A percentile compares a stretch with the other conserved stretches of the same genome.
These are phyloP conservation scores for Phasia obesa DNA, from an alignment of 2,888 invertebrate species.

Conservation along the genomic window DNA sequence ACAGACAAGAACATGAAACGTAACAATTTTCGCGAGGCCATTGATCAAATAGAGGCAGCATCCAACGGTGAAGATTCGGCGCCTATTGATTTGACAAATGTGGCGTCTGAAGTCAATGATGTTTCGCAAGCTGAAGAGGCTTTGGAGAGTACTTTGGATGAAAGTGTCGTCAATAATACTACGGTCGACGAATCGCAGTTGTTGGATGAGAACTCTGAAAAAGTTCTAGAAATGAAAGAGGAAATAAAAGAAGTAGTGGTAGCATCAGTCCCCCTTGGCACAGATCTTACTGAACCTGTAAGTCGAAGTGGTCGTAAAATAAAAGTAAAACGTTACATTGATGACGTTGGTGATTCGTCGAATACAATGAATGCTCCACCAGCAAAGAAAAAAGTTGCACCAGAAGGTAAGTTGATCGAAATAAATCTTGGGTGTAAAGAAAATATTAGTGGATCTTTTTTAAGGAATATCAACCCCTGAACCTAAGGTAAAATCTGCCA, in stretches of 20 bases:
- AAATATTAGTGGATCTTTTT: slow-evolving; percentile 7
- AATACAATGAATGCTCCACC: slow-evolving; percentile 73
- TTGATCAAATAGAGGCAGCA: slow-evolving; percentile 93
- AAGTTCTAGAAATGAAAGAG: slow-evolving; percentile 20
- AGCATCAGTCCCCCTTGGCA: slow-evolving; percentile 64
- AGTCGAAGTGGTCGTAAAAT: slow-evolving; percentile 90
- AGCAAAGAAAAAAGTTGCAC: slow-evolving; percentile 76
- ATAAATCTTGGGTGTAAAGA: background rate
- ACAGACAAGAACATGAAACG: slow-evolving; percentile 89
- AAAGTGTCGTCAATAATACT: slow-evolving; percentile 61
- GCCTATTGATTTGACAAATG: slow-evolving; percentile 79
- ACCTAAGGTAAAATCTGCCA: slow-evolving; percentile 64
- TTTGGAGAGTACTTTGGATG: slow-evolving; percentile 63
- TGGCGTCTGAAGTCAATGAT: slow-evolving; percentile 56
- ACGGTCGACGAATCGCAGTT: slow-evolving; percentile 56
- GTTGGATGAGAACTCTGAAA: slow-evolving; percentile 40
- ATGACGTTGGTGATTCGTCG: slow-evolving; percentile 73
- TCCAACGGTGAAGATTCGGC: slow-evolving; percentile 85
- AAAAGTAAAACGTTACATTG: slow-evolving; percentile 85
- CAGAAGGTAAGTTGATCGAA: slow-evolving; percentile 77
- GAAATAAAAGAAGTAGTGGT: slow-evolving; percentile 31
- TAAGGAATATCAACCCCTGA: slow-evolving; percentile 63
- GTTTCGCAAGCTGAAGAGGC: slow-evolving; percentile 61
- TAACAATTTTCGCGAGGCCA: slow-evolving; percentile 93
- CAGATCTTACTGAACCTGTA: slow-evolving; percentile 82